Evolutionary conservation across 92 coral and sea anemone genomes (phyloP), one percentile per base, ranked within the genome.

Genomic region (Nematostella vectensis): DNA sequence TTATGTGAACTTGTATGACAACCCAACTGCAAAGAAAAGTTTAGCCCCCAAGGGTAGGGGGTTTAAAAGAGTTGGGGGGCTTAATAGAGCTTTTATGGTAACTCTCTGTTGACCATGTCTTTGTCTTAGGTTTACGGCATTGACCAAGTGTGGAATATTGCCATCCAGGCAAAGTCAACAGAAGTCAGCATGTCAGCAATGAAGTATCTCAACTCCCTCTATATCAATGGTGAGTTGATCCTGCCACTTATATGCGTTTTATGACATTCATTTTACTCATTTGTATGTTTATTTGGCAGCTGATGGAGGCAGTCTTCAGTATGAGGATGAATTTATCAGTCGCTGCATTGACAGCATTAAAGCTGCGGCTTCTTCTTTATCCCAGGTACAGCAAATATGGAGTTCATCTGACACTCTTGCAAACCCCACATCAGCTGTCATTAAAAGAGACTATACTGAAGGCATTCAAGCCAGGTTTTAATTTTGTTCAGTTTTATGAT

Each of bases 141-240:
- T 48, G 98, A 82, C 47, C 98, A 91, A 70, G 52, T 91, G 43
- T 91, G 98, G 98, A 74, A 74, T 38, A 83, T 91, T 15, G 98
- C 98, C 19, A 65, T 85, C 19, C 78, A 86, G 50, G 93, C 96
- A 44, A 74, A 62, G 31, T 65, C 87, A 10, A 50, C 87, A 11
- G 95, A 86, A 76, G 98, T 91, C 50, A 91, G 98, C 61, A 77
- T 83, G 79, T 95, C 89, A 3, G 98, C 98, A 1, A 91, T 91
- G 58, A 67, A 74, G n/a, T 91, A 81, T 31, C 79, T 91, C 6
- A 91, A 91, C 50, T 81, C 93, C 2, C 85, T 86, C 29, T 91
- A 86, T 52, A 91, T 91, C 64, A 86, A 91, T 72, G 98, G 98
- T 91, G 58, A 59, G 94, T 70, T 13, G 12, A 27, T 24, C n/a